These are phyloP conservation scores for Carcina quercana DNA, from an alignment of 2,888 invertebrate species.

Conservation along the genomic window DNA sequence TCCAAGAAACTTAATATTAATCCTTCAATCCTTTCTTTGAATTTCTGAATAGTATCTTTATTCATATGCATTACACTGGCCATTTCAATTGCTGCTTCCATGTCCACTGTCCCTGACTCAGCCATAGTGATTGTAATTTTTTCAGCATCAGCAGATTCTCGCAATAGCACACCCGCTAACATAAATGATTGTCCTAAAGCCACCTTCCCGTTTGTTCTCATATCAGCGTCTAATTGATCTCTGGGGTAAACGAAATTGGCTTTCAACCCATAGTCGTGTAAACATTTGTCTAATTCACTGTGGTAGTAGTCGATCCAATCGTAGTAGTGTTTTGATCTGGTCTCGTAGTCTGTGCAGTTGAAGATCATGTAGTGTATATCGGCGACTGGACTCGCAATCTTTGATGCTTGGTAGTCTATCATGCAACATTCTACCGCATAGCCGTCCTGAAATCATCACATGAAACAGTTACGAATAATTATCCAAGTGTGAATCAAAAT, in stretches of 20 bases:
- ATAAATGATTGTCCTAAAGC: constrained; percentile 19
- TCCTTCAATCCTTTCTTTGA: constrained; percentile 20
- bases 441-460: constrained; percentile 25
- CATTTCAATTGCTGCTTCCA: background rate
- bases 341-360: constrained; percentile 31
- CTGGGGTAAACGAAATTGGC: constrained; percentile 21
- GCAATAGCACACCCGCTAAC: constrained; percentile 14
- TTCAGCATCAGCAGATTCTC: constrained; percentile 21
- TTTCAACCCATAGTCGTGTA: constrained; percentile 23
- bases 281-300: constrained; percentile 19
- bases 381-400: constrained; percentile 24
- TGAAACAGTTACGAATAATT: no score
- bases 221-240: constrained; percentile 25
- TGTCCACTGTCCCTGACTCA: background rate
- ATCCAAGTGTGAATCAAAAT: no score
- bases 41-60: constrained; percentile 1
- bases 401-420: constrained; percentile 35
- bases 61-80: background rate
- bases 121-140: constrained; percentile 7
- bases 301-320: constrained; percentile 32
- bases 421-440: constrained; percentile 23
- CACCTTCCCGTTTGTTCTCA: constrained; percentile 24
- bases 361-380: constrained; percentile 34
- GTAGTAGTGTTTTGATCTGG: constrained; percentile 22
- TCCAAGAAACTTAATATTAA: constrained; percentile 22